Conservation (phyloP, 2,797 vertebrate species). For the Sebastes cheni region DNA sequence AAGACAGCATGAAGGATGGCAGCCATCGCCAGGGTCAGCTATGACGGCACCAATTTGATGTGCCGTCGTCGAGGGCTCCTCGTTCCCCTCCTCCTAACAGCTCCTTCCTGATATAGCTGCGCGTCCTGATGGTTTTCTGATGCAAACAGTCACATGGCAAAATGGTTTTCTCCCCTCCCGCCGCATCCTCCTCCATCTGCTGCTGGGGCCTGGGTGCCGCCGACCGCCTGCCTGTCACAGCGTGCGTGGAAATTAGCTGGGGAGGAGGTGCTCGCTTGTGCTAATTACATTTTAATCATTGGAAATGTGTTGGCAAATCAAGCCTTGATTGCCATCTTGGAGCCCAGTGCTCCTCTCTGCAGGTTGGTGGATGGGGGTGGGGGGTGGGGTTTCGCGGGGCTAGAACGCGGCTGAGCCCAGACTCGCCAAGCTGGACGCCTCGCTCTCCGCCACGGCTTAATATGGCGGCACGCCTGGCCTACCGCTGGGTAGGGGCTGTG, state of each 20-base stretch:
- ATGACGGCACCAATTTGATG: conserved; percentile 93
- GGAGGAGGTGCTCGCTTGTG: conserved; percentile 99
- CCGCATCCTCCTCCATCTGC: conserved; percentile 95
- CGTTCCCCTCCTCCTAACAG: conserved; percentile 64
- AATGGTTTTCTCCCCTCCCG: conserved; percentile 86
- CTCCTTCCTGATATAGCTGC: conserved; percentile 83
- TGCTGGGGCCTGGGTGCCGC: conserved; percentile 93
- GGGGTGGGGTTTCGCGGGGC: conserved; percentile 80
- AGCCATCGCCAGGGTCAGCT: conserved; percentile 92
- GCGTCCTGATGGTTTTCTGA: conserved; percentile 97
- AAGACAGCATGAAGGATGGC: conserved; percentile 93
- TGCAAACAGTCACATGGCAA: conserved; percentile 96
- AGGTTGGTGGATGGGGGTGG: conserved; percentile 79
- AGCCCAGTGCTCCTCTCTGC: conserved; percentile 90
- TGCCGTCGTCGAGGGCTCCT: conserved; percentile 89
- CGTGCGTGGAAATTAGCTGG: conserved; percentile 99
- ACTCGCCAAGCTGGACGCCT: conserved; percentile 73
- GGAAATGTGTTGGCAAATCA: conserved; percentile 99
- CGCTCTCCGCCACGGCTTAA: conserved; percentile 54
- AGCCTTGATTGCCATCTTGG: conserved; percentile 99
- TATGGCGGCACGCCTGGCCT: conserved; percentile 68
- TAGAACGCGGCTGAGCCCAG: conserved; percentile 77
- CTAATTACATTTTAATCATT: conserved; percentile 99
- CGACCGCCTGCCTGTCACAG: conserved; percentile 99
- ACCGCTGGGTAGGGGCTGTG: conserved; percentile 78